These are phyloP conservation scores for Acridotheres tristis DNA, from an alignment of 2,797 vertebrate genomes.

Conservation along the genomic window DNA sequence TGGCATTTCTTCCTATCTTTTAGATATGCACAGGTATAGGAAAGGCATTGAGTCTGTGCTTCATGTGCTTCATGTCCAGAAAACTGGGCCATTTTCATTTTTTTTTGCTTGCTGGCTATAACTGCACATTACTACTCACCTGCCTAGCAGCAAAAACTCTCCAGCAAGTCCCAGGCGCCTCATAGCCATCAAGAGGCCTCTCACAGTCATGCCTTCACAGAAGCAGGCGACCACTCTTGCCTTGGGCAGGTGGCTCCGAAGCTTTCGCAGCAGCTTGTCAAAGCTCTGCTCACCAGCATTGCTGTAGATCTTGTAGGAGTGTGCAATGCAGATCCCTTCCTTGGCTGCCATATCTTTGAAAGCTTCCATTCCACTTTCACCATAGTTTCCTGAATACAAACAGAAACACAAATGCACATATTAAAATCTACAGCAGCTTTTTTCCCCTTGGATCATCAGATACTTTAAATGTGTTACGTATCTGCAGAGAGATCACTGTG, in stretches of 20 bases:
- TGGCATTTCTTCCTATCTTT: not conserved
- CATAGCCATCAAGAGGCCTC: slow-evolving; percentile 97
- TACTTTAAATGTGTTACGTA: not conserved
- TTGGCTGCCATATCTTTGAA: slow-evolving; percentile 98
- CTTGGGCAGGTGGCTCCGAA: slow-evolving; percentile 91
- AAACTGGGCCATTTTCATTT: fast-evolving
- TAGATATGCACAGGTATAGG: fast-evolving
- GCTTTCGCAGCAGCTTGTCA: slow-evolving; percentile 90
- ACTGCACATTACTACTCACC: slow-evolving; percentile 79
- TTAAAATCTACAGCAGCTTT: not conserved
- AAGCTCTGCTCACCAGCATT: slow-evolving; percentile 96
- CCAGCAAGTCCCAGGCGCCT: slow-evolving; percentile 89
- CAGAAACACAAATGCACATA: not conserved
- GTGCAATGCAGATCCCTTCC: slow-evolving; percentile 97
- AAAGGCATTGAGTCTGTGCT: not conserved
- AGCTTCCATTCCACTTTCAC: slow-evolving; percentile 98
- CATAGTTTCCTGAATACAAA: slow-evolving; percentile 89
- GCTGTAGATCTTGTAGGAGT: slow-evolving; percentile 99
- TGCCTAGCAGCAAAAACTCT: slow-evolving; percentile 94
- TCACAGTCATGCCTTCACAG: slow-evolving; percentile 97
- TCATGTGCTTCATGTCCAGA: not conserved
- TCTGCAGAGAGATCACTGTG: not conserved
- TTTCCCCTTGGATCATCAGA: not conserved
- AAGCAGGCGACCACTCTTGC: slow-evolving; percentile 98
- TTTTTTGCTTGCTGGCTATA: not conserved